Evolutionary conservation across 2,888 invertebrate species (phyloP).

Genomic region (Tenthredo distinguenda): DNA sequence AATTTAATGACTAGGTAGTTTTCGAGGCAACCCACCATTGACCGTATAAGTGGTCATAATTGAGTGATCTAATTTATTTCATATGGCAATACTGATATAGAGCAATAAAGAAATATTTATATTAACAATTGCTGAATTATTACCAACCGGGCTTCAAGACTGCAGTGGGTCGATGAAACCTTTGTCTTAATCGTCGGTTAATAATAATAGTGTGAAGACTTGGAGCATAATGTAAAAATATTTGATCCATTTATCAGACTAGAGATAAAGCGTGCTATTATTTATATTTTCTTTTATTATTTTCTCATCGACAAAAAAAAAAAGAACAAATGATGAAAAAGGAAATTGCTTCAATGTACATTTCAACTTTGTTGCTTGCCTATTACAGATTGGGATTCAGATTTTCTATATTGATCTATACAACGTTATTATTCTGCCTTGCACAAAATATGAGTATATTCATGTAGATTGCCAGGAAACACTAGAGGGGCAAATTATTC

Average conservation of each 20-base stretch:
- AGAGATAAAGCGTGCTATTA: constrained; percentile 18
- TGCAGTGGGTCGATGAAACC: background rate
- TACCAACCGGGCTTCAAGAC: background rate
- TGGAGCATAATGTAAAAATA: constrained; percentile 1
- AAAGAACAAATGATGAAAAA: background rate
- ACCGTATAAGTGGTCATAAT: constrained; percentile 11
- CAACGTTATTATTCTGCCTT: constrained; percentile 20
- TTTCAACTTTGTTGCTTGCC: constrained; percentile 6
- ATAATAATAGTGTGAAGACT: background rate
- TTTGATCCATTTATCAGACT: background rate
- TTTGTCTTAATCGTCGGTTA: background rate
- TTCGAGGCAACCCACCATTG: constrained; percentile 55
- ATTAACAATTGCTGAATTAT: constrained; percentile 28
- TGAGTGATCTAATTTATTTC: constrained; percentile 26
- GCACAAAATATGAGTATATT: constrained; percentile 18
- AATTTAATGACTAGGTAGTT: constrained; percentile 62
- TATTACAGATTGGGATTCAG: background rate
- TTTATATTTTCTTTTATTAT: constrained; percentile 22
- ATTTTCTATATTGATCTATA: constrained; percentile 45
- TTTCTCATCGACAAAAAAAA: background rate
- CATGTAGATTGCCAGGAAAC: constrained; percentile 56
- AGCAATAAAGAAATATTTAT: constrained; percentile 39
- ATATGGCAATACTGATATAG: constrained; percentile 13
- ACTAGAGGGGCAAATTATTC: constrained; percentile 54
- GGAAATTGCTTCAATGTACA: background rate